A percentile compares a stretch with the other conserved stretches of the same genome.
These are phyloP conservation scores for Steatocranus sp. DNA, from an alignment of 2,797 vertebrate genomes.

Conservation along the genomic window DNA sequence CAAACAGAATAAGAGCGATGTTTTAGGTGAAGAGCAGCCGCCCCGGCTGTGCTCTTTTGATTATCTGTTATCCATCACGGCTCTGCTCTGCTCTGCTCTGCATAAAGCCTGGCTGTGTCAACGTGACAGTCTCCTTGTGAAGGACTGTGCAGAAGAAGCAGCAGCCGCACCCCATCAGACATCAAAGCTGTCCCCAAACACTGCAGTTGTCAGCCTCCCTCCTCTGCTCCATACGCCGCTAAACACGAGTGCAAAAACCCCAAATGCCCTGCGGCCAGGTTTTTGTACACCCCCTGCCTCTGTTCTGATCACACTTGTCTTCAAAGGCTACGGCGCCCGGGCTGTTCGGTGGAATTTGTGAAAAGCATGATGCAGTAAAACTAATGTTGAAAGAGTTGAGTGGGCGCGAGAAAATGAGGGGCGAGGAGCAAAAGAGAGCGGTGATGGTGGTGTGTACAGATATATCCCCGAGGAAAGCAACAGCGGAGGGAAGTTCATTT, in stretches of 20 bases:
- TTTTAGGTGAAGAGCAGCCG: constrained; percentile 1
- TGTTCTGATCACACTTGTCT: constrained; percentile 71
- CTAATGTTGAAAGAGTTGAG: constrained; percentile 70
- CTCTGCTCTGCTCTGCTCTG: neutral
- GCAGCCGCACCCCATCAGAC: constrained; percentile 59
- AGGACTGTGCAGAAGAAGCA: constrained; percentile 30
- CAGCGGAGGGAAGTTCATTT: constrained; percentile 66
- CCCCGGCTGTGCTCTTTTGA: constrained; percentile 16
- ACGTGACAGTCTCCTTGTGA: constrained; percentile 37
- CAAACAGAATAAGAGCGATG: constrained; percentile 38
- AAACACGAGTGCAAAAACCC: constrained; percentile 61
- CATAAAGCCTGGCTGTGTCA: constrained; percentile 6
- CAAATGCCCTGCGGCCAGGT: constrained; percentile 66
- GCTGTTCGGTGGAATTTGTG: constrained; percentile 64
- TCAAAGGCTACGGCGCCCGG: constrained; percentile 60
- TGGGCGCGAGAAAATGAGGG: constrained; percentile 54
- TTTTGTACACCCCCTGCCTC: constrained; percentile 55
- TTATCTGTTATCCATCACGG: constrained; percentile 16
- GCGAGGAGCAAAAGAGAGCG: constrained; percentile 18
- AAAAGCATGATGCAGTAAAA: constrained; percentile 75
- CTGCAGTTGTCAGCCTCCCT: constrained; percentile 63
- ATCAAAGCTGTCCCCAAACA: constrained; percentile 77
- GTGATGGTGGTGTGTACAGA: constrained; percentile 6
- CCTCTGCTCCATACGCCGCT: constrained; percentile 48
- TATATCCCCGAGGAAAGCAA: constrained; percentile 56